Conservation (phyloP, 2,888 invertebrate species). For the Malthinus flaveolus region DNA sequence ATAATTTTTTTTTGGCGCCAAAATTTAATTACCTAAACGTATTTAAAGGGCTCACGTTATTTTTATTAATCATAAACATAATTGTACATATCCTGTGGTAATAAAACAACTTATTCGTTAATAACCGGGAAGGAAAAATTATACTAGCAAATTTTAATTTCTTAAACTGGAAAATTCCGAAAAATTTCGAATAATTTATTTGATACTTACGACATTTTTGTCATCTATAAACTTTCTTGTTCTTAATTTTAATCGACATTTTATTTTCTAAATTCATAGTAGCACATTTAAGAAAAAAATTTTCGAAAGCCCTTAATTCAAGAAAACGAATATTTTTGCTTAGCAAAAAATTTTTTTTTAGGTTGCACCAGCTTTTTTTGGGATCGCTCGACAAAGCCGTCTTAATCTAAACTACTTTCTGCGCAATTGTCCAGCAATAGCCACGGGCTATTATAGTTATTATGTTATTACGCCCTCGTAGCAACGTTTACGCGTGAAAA, state of each 20-base stretch:
- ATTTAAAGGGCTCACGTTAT: conserved; percentile 33
- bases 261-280: conserved; percentile 44
- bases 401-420: conserved; percentile 53
- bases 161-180: conserved; percentile 1
- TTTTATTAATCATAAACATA: conserved; percentile 44
- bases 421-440: conserved; percentile 55
- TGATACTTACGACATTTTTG: conserved; percentile 46
- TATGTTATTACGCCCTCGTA: conserved; percentile 56
- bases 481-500: conserved; percentile 53
- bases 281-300: conserved; percentile 25
- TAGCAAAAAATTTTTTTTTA: conserved; percentile 35
- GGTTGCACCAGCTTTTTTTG: neutral
- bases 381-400: conserved; percentile 47
- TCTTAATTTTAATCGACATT: conserved; percentile 38
- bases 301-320: neutral
- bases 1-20: conserved; percentile 35
- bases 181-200: conserved; percentile 6
- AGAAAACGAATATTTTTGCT: conserved; percentile 10
- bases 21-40: conserved; percentile 23
- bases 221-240: conserved; percentile 52
- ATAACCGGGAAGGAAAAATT: conserved; percentile 16
- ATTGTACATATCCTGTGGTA: conserved; percentile 48
- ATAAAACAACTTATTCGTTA: conserved; percentile 16
- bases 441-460: conserved; percentile 54
- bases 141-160: conserved; percentile 18